Evolutionary conservation across 2,113 vertebrate species (phyloP).

Genomic region (Plecotus auritus): DNA sequence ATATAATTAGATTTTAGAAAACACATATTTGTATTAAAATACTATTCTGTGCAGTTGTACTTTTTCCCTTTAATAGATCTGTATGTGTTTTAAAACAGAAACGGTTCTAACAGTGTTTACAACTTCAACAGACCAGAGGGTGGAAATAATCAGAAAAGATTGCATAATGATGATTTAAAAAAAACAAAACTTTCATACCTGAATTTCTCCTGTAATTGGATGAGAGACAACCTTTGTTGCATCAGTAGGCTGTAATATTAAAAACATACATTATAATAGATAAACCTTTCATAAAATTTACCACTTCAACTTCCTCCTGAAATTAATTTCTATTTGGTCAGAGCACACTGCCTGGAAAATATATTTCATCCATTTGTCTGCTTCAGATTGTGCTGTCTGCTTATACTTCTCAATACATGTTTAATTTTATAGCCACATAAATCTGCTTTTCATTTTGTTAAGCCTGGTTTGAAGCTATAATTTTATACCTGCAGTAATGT

Average conservation of each 20-base stretch:
- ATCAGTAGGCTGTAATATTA: constrained; percentile 86
- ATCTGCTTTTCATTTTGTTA: constrained; percentile 35
- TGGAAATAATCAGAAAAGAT: not conserved
- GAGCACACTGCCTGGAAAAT: not conserved
- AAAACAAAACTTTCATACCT: constrained; percentile 82
- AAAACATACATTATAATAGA: constrained; percentile 53
- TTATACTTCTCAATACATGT: not conserved
- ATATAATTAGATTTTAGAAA: not conserved
- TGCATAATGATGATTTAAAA: not conserved
- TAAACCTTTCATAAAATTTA: constrained; percentile 15
- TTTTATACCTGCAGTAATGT: not conserved
- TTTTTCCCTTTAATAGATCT: not conserved
- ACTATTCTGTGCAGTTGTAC: not conserved
- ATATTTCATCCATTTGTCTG: constrained; percentile 3
- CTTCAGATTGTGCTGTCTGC: not conserved
- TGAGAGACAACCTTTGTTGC: constrained; percentile 85
- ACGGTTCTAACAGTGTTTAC: not conserved
- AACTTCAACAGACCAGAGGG: not conserved
- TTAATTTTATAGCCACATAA: constrained; percentile 38
- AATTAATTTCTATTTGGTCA: constrained; percentile 30
- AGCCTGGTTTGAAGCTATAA: not conserved
- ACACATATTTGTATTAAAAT: not conserved
- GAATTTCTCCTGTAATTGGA: constrained; percentile 96
- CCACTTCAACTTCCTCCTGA: constrained; percentile 2
- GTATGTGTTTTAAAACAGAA: not conserved